Base-by-base conservation (phyloP, 2,797 vertebrate genomes). In the Poecilia picta region DNA sequence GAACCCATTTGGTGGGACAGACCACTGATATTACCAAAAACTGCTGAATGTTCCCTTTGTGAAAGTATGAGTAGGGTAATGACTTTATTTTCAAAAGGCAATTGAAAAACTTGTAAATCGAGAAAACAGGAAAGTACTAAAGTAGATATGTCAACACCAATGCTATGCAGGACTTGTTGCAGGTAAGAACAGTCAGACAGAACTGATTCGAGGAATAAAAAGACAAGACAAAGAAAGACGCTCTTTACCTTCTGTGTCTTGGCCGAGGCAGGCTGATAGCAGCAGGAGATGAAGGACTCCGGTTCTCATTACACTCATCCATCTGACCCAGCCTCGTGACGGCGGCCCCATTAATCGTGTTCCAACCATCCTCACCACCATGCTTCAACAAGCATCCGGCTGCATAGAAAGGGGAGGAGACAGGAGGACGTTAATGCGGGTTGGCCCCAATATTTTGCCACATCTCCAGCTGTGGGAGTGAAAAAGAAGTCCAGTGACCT, bases 171-270 rank as follows among this genome's bases (percentile, higher is more conserved):
- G 2, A 36, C 16, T 36, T 66, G 3, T 13, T 39, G 1, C 64
- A 25, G 10, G 5, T 41, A n/a, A 41, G 23, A 68, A 11, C 36
- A 39, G 1, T 25, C 64, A 66, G 7, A 68, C 64, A 41, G 8
- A 68, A 13, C 41, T 68, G 4, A 41, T 39, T 68, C 0, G 1
- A 51, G 18, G 31, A 25, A 36, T 4, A 59, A 76, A 53, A 49
- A 77, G 11, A 77, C 16, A 68, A 43, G 16, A 18, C 12, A 64
- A 66, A 46, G 0, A 64, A 20, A 76, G 62, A 74, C 33, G 31
- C 51, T 7, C 51, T 89, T 85, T 93, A 96, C 96, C 96, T 84
- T 96, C 96, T 11, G 95, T 88, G 80, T 96, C 95, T 89, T 96
- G 95, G 86, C 93, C 89, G 0, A 89, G 86, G 75, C 94, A 94